Base-by-base conservation (phyloP, 2,797 vertebrate genomes). In the Macroramphosus scolopax region DNA sequence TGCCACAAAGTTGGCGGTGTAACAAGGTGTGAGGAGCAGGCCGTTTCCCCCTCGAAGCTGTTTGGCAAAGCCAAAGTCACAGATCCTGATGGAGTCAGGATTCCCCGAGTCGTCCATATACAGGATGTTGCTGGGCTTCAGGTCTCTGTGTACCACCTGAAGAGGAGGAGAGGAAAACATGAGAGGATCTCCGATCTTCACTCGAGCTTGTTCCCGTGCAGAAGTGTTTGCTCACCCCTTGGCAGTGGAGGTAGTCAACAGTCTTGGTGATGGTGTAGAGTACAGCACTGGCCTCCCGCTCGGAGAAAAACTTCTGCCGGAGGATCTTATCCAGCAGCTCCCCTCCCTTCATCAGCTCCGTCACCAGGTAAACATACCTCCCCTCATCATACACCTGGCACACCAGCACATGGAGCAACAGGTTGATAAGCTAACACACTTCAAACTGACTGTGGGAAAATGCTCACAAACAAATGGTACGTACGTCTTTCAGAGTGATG, bases 111-210 rank as follows among this genome's bases (percentile, higher is more conserved):
- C 92, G 36, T 98, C 95, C 91, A 92, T 95, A 49, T 98, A 98
- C 17, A 98, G 91, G 87, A 98, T 98, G 87, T 98, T 98, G 86
- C 96, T 99, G 72, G 96, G 95, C 61, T 98, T 98, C 80, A 98
- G 92, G 88, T 98, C 96, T 84, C 96, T 83, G 77, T 98, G 96
- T 68, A 98, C 95, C 52, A 98, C 94, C 96, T 99, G 44, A 3
- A 5, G 31, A 16, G 16, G 5, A 16, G 17, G 29, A 55, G 13
- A 9, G 17, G 13, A 5, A 37, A 6, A n/a, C 4, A 6, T 46
- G 15, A 35, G 42, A 3, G 25, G 5, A 4, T 0, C 0, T 37
- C 2, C 3, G 2, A n/a, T 14, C 14, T 22, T 16, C 13, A 13
- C 13, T 46, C 0, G 1, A 11, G 16, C 24, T 35, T 11, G 1